These are phyloP conservation scores for Augochlora pura DNA, from an alignment of 1,140 invertebrate genomes.

Conservation along the genomic window DNA sequence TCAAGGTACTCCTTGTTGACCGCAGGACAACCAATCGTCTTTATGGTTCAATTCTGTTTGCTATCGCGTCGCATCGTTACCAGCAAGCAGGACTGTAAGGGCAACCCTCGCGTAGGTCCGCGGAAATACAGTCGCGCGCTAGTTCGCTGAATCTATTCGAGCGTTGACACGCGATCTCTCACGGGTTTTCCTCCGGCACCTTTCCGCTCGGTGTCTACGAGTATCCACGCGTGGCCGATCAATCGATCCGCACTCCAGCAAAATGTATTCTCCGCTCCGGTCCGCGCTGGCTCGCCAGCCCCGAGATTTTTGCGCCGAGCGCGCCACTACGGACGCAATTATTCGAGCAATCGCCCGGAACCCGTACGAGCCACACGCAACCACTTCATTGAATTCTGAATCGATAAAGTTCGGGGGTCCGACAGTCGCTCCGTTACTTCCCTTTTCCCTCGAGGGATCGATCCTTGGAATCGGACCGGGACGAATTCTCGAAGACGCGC, in stretches of 20 bases:
- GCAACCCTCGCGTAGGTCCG: no score
- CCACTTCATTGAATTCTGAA: neutral
- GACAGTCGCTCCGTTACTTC: neutral
- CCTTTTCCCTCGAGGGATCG: no score
- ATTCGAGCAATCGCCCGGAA: constrained; percentile 9
- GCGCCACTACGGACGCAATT: constrained; percentile 20
- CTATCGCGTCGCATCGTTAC: no score
- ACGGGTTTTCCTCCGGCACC: neutral
- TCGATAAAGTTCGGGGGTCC: neutral
- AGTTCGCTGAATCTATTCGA: no score
- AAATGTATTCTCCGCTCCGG: neutral
- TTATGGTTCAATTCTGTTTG: no score
- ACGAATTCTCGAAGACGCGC: no score
- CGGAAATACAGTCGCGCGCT: no score
- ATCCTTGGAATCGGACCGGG: no score
- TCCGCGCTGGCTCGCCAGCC: neutral
- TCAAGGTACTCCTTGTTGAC: no score
- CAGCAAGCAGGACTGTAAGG: no score
- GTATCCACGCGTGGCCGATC: neutral
- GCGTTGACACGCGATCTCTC: neutral
- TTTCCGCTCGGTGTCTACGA: constrained; percentile 5
- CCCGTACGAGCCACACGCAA: neutral
- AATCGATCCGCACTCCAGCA: constrained; percentile 1
- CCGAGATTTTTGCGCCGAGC: constrained; percentile 14
- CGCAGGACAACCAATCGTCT: no score